Evolutionary conservation across 2,888 invertebrate genomes (phyloP).

Genomic region (Amphipoea oculea): DNA sequence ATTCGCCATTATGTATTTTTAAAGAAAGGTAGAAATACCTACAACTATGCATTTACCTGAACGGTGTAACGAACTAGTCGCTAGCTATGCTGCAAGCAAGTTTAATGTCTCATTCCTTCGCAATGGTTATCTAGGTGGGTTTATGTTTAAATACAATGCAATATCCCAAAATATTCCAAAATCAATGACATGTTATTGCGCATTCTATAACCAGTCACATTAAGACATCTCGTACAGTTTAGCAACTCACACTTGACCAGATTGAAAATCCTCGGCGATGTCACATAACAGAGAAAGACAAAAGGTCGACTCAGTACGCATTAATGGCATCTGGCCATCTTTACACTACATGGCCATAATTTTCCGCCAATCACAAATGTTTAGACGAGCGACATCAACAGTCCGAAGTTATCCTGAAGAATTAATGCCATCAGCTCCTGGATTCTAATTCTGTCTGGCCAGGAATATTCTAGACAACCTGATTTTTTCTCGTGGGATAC

Average conservation of each 20-base stretch:
- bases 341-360: background rate
- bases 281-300: conserved; percentile 22
- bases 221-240: conserved; percentile 60
- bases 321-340: background rate
- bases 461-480: too few species aligned
- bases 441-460: background rate
- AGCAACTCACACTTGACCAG: conserved; percentile 68
- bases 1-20: background rate
- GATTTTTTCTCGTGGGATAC: background rate
- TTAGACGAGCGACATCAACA: background rate
- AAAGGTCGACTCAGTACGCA: conserved; percentile 4
- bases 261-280: conserved; percentile 61
- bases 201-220: conserved; percentile 62
- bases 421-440: background rate
- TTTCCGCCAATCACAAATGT: background rate
- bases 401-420: background rate
- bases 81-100: conserved; percentile 29
- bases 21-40: background rate
- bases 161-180: conserved; percentile 61
- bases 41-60: background rate
- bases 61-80: conserved; percentile 16
- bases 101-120: conserved; percentile 42
- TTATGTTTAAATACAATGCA: conserved; percentile 45
- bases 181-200: conserved; percentile 62
- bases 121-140: conserved; percentile 48